phyloP scores from a whole-genome alignment of 2,888 invertebrate species.

The Deilephila porcellus region DNA sequence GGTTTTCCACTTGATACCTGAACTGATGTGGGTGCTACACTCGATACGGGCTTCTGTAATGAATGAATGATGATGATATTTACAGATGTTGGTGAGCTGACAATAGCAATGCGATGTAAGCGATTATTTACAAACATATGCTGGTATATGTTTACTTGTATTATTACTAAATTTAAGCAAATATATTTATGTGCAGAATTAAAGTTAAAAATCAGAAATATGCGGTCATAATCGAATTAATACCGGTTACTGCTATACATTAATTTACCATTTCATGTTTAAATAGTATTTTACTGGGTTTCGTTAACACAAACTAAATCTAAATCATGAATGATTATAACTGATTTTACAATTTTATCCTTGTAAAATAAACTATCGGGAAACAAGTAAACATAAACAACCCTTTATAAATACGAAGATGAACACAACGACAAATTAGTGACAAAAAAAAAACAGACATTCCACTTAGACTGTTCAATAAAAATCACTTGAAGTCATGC shows the following conservation, averaged over 20 bases:
- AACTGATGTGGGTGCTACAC: constrained; percentile 92
- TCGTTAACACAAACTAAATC: too few relatives aligned
- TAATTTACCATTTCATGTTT: too few relatives aligned
- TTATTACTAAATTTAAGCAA: too few relatives aligned
- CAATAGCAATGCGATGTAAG: constrained; percentile 36
- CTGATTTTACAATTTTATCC: too few relatives aligned
- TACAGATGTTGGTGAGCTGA: constrained; percentile 66
- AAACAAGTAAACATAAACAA: not conserved
- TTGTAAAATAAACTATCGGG: not conserved
- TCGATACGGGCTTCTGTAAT: constrained; percentile 93
- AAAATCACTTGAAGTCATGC: constrained; percentile 41
- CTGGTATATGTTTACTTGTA: not conserved
- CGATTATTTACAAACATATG: constrained; percentile 33
- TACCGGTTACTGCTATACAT: too few relatives aligned
- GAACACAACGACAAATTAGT: not conserved
- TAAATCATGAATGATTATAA: too few relatives aligned
- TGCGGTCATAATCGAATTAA: too few relatives aligned
- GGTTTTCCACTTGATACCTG: constrained; percentile 87
- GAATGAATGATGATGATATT: constrained; percentile 78
- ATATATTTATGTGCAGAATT: too few relatives aligned
- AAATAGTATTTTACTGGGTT: too few relatives aligned
- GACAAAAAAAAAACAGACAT: too few relatives aligned
- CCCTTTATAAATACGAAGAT: not conserved
- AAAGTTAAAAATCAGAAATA: too few relatives aligned
- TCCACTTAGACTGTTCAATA: not conserved